Conservation (phyloP, 2,888 invertebrate species). For the Clistopyga incitator region DNA sequence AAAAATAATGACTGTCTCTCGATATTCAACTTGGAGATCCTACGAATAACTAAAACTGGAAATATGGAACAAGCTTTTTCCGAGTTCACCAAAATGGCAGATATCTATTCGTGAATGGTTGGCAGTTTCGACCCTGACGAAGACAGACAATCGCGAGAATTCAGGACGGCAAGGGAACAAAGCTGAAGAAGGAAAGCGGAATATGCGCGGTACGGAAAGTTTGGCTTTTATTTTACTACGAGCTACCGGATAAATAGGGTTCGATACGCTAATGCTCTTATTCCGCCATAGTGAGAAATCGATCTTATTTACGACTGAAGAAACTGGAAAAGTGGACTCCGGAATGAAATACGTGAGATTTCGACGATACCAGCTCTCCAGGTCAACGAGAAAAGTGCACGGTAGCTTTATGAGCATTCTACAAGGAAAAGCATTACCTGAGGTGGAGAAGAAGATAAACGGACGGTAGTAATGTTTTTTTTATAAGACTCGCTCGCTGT, state of each 20-base stretch:
- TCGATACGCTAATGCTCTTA: not conserved
- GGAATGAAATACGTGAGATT: slow-evolving; percentile 62
- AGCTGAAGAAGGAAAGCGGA: too few species aligned
- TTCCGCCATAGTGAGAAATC: not conserved
- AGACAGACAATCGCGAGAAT: too few species aligned
- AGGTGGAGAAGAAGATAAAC: slow-evolving; percentile 1
- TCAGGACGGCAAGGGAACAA: too few species aligned
- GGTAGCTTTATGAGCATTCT: slow-evolving; percentile 19
- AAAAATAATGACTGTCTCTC: too few species aligned
- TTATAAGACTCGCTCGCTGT: too few species aligned
- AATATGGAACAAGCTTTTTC: too few species aligned
- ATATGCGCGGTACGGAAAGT: slow-evolving; percentile 45
- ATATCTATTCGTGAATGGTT: too few species aligned
- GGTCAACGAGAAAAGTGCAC: slow-evolving; percentile 4
- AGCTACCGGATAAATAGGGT: not conserved
- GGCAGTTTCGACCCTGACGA: too few species aligned
- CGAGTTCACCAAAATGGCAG: not conserved
- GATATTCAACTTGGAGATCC: not conserved
- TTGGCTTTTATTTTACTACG: slow-evolving; percentile 42
- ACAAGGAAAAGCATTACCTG: not conserved
- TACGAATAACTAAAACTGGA: not conserved
- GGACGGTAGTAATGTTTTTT: not conserved
- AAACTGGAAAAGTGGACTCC: slow-evolving; percentile 24
- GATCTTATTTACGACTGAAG: not conserved
- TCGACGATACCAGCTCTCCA: slow-evolving; percentile 26